phyloP scores from a whole-genome alignment of 2,797 vertebrate species.

The Ctenosaura bakeri region DNA sequence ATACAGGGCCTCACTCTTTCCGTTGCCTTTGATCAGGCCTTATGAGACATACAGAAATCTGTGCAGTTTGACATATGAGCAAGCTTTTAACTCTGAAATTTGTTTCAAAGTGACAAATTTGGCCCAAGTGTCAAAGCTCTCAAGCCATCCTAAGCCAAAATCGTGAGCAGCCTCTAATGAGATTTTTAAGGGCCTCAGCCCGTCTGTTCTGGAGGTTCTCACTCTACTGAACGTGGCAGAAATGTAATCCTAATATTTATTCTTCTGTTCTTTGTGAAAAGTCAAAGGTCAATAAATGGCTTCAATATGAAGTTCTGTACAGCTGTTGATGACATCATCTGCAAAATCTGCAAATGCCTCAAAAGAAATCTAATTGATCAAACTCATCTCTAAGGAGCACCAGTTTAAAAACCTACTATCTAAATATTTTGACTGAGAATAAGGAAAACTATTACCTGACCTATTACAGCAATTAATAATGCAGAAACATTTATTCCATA shows the following conservation, averaged over 20 bases:
- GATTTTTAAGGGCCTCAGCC: not conserved
- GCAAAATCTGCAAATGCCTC: not conserved
- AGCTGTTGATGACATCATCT: slow-evolving; percentile 40
- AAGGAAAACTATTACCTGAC: slow-evolving; percentile 19
- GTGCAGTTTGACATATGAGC: not conserved
- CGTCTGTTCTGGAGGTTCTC: not conserved
- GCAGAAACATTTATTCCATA: not conserved
- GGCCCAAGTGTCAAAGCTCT: slow-evolving; percentile 23
- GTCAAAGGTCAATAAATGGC: slow-evolving; percentile 30
- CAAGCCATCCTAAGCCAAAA: slow-evolving; percentile 1
- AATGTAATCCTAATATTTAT: not conserved
- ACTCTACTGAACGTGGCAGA: not conserved
- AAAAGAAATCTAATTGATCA: slow-evolving; percentile 22
- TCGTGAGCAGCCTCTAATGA: not conserved
- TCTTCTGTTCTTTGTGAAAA: not conserved
- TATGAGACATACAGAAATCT: not conserved
- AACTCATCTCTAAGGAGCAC: slow-evolving; percentile 23
- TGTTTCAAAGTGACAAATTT: slow-evolving; percentile 20
- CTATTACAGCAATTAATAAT: slow-evolving; percentile 35
- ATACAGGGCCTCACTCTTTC: not conserved
- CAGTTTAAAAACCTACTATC: slow-evolving; percentile 27
- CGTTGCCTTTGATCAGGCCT: slow-evolving; percentile 14
- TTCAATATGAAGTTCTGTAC: not conserved
- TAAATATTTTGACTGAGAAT: slow-evolving; percentile 55
- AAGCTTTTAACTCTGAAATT: not conserved